Evolutionary conservation across 1,140 invertebrate genomes (phyloP), one percentile per base, ranked within the genome.

Genomic region (Tetraneura akinire): DNA sequence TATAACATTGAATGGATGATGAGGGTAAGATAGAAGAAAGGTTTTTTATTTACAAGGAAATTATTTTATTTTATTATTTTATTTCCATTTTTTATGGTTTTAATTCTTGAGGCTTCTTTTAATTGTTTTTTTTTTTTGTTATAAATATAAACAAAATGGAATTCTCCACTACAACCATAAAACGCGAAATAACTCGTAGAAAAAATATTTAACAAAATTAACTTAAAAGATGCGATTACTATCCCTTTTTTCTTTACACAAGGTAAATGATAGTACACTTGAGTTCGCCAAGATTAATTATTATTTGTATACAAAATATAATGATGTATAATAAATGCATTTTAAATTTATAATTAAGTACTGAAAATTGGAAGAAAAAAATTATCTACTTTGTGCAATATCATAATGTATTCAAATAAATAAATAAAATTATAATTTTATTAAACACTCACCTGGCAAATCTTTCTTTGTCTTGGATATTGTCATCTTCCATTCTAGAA

Each of bases 391-490:
- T 37, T 37, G n/a, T n/a, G 32, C 32, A 37, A 37, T 37, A 37
- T 8, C 32, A 37, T 37, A n/a, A n/a, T 37, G 8, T 37, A 37
- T 37, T 37, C 32, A 8, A 37, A 37, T 37, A 37, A 37, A 37
- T 4, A 37, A 37, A 37, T 37, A 4, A 37, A 37, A 37, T 37
- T 37, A 37, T 37, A 68, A 80, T 80, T 81, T 81, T 81, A 49
- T 47, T 71, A 80, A 66, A 74, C 74, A 47, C 82, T 83, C 80
- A 95, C 94, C 93, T 94, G 82, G 95, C 95, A 90, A 96, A 97
- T 84, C 95, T 90, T 86, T 98, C 96, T 87, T 97, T 97, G 86
- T 97, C 96, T 89, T 95, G 94, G 87, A 94, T 91, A 86, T 91
- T 94, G 83, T 96, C 94, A 87, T 96, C 94, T 86, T 97, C 95